Evolutionary conservation across 2,113 vertebrate genomes (phyloP).

Genomic region (Oryctolagus cuniculus): mOryCun1.1 NC_091433.1:14831501-14832000

Average conservation of each 20-base stretch:
- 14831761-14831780: neutral
- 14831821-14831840: neutral
- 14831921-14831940: neutral
- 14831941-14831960: neutral
- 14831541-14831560: neutral
- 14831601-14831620: neutral
- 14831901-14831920: neutral
- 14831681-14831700: neutral
- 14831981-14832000: neutral
- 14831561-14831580: neutral
- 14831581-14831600: neutral
- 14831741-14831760: neutral
- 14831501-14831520: neutral
- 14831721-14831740: neutral
- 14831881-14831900: neutral
- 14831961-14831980: neutral
- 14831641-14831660: neutral
- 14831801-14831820: neutral
- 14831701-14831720: neutral
- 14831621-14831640: neutral
- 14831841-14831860: neutral
- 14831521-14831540: neutral
- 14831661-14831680: neutral
- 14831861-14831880: constrained; percentile 3
- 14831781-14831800: neutral